Evolutionary conservation across 2,113 vertebrate species (phyloP), one percentile per base, ranked within the genome.

Genomic region (Rhinoderma darwinii): DNA sequence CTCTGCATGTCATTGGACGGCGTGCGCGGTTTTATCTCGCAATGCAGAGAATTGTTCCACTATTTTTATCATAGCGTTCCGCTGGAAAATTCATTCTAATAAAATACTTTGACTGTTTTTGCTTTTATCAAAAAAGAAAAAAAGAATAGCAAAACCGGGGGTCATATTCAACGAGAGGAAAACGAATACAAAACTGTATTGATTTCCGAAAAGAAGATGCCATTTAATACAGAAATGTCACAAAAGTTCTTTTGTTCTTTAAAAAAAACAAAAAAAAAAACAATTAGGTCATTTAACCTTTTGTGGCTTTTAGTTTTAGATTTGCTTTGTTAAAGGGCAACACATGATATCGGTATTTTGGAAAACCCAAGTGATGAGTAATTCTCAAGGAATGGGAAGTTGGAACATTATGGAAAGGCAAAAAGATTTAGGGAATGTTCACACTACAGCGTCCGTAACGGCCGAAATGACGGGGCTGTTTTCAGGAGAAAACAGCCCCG

Each of bases 1-100:
- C 83, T 39, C 72, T 47, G 51, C 83, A 44, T 76, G 83, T 59
- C 83, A 43, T 74, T 59, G 72, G 83, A 77, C 83, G 37, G 54
- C 54, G 30, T 32, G 27, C n/a, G 22, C 39, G 30, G 54, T 77
- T 76, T 84, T 84, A 76, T 75, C 70, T 76, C 3, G 25, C 50
- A 18, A 50, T 5, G 78, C 56, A 27, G n/a, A 82, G 59, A 66
- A 82, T 41, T 66, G 39, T 43, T 82, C 39, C 79, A 20, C 56
- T 82, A 20, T 20, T 82, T 82, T 82, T 81, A 81, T 81, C 79
- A 9, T 37, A 41, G 39, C 51, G 37, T 43, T 63, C 56, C n/a
- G 59, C 79, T 82, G 79, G 35, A 82, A 61, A 63, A 32, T 82
- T 66, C 56, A 63, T 18, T 30, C 39, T 43, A 43, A 43, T 82